Evolutionary conservation across 2,888 invertebrate genomes (phyloP).

Genomic region (Drosophila limbata): DNA sequence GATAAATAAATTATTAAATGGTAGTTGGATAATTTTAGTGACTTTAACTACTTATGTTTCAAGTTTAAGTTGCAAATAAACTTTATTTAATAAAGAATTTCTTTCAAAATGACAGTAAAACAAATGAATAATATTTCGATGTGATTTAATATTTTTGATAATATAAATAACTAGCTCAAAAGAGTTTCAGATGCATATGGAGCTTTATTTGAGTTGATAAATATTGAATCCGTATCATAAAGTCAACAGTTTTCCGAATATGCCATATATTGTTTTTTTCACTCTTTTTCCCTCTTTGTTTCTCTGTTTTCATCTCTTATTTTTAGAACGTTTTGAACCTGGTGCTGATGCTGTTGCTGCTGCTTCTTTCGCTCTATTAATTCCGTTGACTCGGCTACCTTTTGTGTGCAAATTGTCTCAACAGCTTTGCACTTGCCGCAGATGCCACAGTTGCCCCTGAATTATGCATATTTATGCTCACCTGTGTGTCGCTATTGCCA

Average conservation of each 20-base stretch:
- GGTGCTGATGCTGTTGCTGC: constrained; percentile 6
- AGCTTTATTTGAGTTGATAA: no score
- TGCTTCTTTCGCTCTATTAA: constrained; percentile 37
- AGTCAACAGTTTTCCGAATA: not conserved
- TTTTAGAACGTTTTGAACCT: constrained; percentile 7
- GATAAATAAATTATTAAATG: no score
- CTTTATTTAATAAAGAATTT: no score
- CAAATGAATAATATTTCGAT: no score
- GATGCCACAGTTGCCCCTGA: constrained; percentile 40
- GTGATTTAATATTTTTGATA: no score
- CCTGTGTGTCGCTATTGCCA: constrained; percentile 48
- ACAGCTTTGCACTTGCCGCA: constrained; percentile 42
- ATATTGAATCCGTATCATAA: no score
- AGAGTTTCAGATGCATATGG: no score
- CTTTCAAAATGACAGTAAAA: no score
- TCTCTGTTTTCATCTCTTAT: not conserved
- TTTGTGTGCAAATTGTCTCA: constrained; percentile 49
- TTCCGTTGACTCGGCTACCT: constrained; percentile 15
- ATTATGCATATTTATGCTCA: constrained; percentile 78
- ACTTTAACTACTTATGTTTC: no score
- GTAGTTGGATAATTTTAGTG: no score
- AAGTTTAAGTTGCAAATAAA: no score
- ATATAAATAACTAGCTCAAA: no score
- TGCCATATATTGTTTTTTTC: not conserved
- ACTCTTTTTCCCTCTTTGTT: not conserved